Conservation (phyloP, 2,888 invertebrate genomes). For the Zaprionus lineosus region DNA sequence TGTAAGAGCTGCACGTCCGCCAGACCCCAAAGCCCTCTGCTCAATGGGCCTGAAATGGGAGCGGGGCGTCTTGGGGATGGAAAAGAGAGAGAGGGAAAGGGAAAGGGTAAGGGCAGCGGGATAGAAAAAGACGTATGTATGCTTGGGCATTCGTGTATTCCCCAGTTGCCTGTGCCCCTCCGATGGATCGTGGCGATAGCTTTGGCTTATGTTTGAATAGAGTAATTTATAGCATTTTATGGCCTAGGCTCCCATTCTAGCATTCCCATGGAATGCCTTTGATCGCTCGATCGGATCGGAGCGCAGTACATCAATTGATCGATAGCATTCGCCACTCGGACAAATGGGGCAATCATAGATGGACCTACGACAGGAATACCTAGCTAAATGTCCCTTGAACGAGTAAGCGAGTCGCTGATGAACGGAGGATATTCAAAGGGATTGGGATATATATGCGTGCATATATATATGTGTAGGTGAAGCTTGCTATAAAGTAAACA, state of each 20-base stretch:
- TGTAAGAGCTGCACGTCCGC: constrained; percentile 81
- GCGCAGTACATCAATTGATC: constrained; percentile 43
- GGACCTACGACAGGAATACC: background rate
- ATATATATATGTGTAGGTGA: too few species aligned
- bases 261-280: constrained; percentile 63
- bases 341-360: constrained; percentile 13
- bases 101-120: too few species aligned
- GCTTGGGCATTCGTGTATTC: constrained; percentile 15
- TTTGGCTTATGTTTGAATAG: constrained; percentile 55
- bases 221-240: constrained; percentile 73
- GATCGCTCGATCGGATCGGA: too few species aligned
- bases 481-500: too few species aligned
- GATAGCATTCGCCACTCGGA: constrained; percentile 34
- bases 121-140: too few species aligned
- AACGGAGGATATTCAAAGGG: too few species aligned
- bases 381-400: background rate
- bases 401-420: too few species aligned
- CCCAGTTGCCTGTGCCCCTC: constrained; percentile 19
- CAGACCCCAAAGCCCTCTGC: constrained; percentile 5
- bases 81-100: too few species aligned
- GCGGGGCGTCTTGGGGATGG: too few species aligned
- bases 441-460: too few species aligned
- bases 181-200: constrained; percentile 57
- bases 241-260: constrained; percentile 59
- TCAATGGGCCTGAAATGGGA: too few species aligned